Conservation (phyloP, 2,888 invertebrate species). For the Caenorhabditis plicata region DNA sequence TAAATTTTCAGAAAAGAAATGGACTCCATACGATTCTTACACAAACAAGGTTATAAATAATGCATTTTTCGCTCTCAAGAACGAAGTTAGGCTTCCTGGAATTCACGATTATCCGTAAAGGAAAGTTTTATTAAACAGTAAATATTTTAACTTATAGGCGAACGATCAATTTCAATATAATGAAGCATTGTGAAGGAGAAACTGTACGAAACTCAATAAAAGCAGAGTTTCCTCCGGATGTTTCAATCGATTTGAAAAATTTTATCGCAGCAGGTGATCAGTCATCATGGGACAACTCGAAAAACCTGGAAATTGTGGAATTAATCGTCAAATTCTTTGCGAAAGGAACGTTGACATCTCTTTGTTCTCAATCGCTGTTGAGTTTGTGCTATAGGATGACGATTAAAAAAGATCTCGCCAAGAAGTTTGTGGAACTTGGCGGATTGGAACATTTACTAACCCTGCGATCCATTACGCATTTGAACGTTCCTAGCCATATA, state of each 20-base stretch:
- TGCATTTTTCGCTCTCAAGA: slow-evolving; percentile 30
- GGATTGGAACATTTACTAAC: slow-evolving; percentile 29
- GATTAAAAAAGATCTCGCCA: slow-evolving; percentile 27
- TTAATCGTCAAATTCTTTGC: slow-evolving; percentile 9
- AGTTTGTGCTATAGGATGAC: slow-evolving; percentile 48
- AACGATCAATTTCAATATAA: slow-evolving; percentile 19
- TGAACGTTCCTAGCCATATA: slow-evolving; percentile 32
- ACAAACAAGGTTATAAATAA: slow-evolving; percentile 24
- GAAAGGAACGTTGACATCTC: slow-evolving; percentile 16
- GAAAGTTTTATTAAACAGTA: too few relatives aligned
- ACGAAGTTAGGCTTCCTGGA: slow-evolving; percentile 1
- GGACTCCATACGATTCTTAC: slow-evolving; percentile 14
- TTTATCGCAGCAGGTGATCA: slow-evolving; percentile 12
- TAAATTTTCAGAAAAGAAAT: slow-evolving; percentile 20
- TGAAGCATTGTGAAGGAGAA: slow-evolving; percentile 17
- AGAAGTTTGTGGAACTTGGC: slow-evolving; percentile 39
- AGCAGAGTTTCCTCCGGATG: slow-evolving; percentile 11
- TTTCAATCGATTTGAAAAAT: slow-evolving; percentile 4
- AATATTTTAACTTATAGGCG: background rate
- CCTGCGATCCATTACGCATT: slow-evolving; percentile 26
- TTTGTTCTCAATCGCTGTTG: slow-evolving; percentile 45
- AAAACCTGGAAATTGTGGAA: slow-evolving; percentile 15
- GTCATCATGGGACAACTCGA: slow-evolving; percentile 5
- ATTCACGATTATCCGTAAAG: too few relatives aligned
- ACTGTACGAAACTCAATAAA: slow-evolving; percentile 5